phyloP scores from a whole-genome alignment of 2,888 invertebrate genomes.

The Cryptus viduatorius region DNA sequence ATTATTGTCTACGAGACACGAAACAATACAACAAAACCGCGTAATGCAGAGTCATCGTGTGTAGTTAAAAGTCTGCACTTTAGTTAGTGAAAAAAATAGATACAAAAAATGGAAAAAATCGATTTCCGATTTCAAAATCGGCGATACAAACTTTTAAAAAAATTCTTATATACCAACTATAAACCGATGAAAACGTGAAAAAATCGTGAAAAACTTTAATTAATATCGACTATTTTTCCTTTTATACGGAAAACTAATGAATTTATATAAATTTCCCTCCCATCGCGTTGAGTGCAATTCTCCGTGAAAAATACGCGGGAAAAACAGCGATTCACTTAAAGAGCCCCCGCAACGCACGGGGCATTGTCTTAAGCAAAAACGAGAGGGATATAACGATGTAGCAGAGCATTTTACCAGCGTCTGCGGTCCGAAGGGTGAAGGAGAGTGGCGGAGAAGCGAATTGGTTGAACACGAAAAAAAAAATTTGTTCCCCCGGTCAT shows the following conservation, averaged over 20 bases:
- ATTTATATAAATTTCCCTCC: constrained; percentile 47
- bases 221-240: neutral
- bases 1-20: constrained; percentile 43
- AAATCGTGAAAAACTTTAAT: constrained; percentile 1
- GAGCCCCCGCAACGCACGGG: neutral
- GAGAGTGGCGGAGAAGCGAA: constrained; percentile 17
- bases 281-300: neutral
- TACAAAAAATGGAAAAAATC: neutral
- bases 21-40: neutral
- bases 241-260: neutral
- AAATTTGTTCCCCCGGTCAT: constrained; percentile 51
- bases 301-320: neutral
- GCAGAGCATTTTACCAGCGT: constrained; percentile 20
- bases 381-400: constrained; percentile 18
- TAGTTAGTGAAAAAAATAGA: neutral
- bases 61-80: constrained; percentile 6
- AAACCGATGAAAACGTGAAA: neutral
- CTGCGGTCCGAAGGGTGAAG: constrained; percentile 5
- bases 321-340: neutral
- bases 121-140: neutral
- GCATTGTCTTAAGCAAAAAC: constrained; percentile 22
- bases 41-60: neutral
- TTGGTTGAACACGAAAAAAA: constrained; percentile 19
- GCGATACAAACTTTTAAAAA: neutral
- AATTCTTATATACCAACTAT: neutral